Evolutionary conservation across 2,113 vertebrate genomes (phyloP).

Genomic region (Lasiurus cinereus): DNA sequence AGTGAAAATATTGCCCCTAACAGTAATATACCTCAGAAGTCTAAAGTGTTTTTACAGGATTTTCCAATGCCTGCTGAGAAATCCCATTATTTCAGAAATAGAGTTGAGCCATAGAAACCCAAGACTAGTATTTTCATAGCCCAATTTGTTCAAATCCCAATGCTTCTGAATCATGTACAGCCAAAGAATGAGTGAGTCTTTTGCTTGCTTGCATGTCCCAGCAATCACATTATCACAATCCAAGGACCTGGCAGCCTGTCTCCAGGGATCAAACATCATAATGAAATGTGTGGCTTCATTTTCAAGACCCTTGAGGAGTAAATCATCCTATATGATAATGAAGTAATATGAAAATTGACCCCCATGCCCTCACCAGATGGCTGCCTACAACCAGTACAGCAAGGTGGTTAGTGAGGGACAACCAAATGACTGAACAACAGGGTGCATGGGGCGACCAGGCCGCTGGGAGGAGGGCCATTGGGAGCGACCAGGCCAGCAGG

Average conservation of each 20-base stretch:
- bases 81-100: not conserved
- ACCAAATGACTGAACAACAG: too few relatives aligned
- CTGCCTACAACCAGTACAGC: too few relatives aligned
- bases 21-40: not conserved
- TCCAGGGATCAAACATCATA: not conserved
- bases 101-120: not conserved
- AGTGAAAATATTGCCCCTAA: not conserved
- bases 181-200: too few relatives aligned
- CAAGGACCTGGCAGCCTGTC: not conserved
- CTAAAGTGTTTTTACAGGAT: not conserved
- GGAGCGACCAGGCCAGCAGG: too few relatives aligned
- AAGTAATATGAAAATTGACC: too few relatives aligned
- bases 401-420: too few relatives aligned
- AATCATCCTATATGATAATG: not conserved
- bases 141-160: not conserved
- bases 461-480: too few relatives aligned
- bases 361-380: too few relatives aligned
- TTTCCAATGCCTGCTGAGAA: not conserved
- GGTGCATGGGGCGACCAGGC: too few relatives aligned
- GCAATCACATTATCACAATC: not conserved
- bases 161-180: not conserved
- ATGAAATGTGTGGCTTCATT: not conserved
- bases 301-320: not conserved
- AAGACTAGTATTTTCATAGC: not conserved
- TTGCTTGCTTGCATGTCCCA: fast-evolving